Base-by-base conservation (phyloP, 1,140 invertebrate genomes). In the Drosophila littoralis region DNA sequence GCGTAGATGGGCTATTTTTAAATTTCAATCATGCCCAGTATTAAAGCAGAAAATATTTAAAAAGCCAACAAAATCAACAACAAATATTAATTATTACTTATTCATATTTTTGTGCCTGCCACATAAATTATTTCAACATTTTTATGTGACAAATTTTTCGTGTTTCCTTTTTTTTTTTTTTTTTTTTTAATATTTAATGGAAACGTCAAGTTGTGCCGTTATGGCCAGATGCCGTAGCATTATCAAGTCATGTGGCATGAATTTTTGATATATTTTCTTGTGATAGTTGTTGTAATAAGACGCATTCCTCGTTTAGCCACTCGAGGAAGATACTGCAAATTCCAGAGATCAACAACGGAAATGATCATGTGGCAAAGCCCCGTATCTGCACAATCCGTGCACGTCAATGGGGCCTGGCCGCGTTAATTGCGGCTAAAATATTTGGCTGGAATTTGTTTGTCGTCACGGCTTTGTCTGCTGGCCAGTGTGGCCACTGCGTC, bases 11-110 rank as follows among this genome's bases (percentile, higher is more conserved):
- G 36, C 68, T 89, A 89, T 84, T 84, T 90, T 73, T 84, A 76
- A 77, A 75, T 17, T 51, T 57, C 73, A 79, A 88, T 83, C 79
- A 88, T 66, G n/a, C 64, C 81, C 68, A 55, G 28, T 48, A 28
- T 28, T 28, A 28, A 28, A 28, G 22, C 3, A 4, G 22, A 28
- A 28, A 28, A 28, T 28, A 28, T 28, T 28, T 28, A 28, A 28
- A 28, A 5, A 28, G 22, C 22, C 17, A 43, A 54, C 12, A 66
- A 66, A n/a, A 60, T 15, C 36, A 45, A 22, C 63, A 35, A 48
- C 7, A 59, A 65, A 68, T 79, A 70, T 86, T 90, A 76, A 85
- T 78, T 90, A 90, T 79, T 75, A 86, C 90, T 90, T 90, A 90
- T 90, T 77, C 61, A 65, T 59, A 67, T 68, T 72, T 81, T 59